Evolutionary conservation across 2,888 invertebrate species (phyloP).

Genomic region (Trachelus troglodyta): DNA sequence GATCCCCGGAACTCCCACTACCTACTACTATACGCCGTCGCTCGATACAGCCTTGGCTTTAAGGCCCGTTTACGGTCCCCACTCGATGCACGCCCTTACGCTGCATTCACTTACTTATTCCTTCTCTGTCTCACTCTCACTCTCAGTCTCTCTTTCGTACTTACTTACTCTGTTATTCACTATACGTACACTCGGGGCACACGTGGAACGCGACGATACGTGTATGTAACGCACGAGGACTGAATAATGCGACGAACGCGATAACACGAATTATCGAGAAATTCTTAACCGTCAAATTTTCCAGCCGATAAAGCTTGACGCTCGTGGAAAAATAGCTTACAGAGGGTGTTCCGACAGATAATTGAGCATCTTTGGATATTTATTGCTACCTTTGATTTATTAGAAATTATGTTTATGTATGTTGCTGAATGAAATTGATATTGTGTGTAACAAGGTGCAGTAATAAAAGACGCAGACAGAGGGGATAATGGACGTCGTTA

Average conservation of each 20-base stretch:
- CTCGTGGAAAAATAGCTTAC: background rate
- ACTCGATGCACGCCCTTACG: slow-evolving; percentile 11
- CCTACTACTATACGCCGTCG: slow-evolving; percentile 24
- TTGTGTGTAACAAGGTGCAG: background rate
- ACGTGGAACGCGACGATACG: background rate
- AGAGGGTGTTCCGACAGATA: background rate
- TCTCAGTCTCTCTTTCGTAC: background rate
- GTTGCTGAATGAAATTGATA: background rate
- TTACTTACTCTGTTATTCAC: background rate
- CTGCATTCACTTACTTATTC: background rate
- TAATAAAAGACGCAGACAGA: background rate
- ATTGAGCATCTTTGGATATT: background rate
- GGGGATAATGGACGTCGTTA: background rate
- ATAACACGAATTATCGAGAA: background rate
- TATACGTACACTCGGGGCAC: background rate
- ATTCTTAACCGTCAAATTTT: background rate
- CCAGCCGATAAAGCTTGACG: background rate
- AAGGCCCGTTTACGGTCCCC: slow-evolving; percentile 17
- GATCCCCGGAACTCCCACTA: slow-evolving; percentile 46
- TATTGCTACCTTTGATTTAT: background rate
- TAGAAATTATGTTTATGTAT: background rate
- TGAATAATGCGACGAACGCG: background rate
- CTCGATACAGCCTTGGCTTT: slow-evolving; percentile 42
- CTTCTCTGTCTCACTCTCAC: background rate
- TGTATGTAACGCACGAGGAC: background rate